Conservation (phyloP, 2,797 vertebrate species). For the Carapus acus region DNA sequence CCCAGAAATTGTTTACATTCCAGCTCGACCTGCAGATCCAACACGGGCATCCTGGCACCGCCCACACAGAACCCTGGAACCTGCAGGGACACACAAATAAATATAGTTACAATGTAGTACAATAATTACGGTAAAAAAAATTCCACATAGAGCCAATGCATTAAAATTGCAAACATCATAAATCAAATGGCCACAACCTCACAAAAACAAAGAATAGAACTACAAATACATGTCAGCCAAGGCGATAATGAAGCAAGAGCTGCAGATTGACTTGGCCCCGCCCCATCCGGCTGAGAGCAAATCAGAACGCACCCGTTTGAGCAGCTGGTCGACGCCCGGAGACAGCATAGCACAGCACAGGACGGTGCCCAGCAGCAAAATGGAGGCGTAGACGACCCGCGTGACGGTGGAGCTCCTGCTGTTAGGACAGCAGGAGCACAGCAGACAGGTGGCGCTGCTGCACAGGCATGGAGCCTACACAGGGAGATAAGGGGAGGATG, state of each 20-base stretch:
- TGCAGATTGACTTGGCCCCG: no score
- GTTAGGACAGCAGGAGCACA: slow-evolving; percentile 82
- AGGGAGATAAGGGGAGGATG: no score
- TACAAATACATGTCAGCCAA: no score
- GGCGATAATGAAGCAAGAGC: no score
- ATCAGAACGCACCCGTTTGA: slow-evolving; percentile 84
- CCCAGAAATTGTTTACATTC: slow-evolving; percentile 84
- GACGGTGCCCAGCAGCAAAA: slow-evolving; percentile 80
- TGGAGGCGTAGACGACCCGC: slow-evolving; percentile 81
- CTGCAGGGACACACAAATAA: slow-evolving; percentile 55
- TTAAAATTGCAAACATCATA: no score
- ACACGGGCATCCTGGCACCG: slow-evolving; percentile 62
- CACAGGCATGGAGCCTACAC: slow-evolving; percentile 85
- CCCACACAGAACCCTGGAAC: slow-evolving; percentile 89
- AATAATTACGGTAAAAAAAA: no score
- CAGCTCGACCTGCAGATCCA: slow-evolving; percentile 58
- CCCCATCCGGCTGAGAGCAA: no score
- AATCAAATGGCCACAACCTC: no score
- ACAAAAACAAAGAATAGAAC: no score
- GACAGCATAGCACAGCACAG: slow-evolving; percentile 83
- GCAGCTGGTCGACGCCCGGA: slow-evolving; percentile 76
- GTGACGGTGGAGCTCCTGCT: slow-evolving; percentile 84
- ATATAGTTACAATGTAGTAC: no score
- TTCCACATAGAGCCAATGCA: no score
- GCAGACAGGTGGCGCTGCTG: slow-evolving; percentile 77